phyloP scores from a whole-genome alignment of 2,113 vertebrate species.

The Eretmochelys imbricata region DNA sequence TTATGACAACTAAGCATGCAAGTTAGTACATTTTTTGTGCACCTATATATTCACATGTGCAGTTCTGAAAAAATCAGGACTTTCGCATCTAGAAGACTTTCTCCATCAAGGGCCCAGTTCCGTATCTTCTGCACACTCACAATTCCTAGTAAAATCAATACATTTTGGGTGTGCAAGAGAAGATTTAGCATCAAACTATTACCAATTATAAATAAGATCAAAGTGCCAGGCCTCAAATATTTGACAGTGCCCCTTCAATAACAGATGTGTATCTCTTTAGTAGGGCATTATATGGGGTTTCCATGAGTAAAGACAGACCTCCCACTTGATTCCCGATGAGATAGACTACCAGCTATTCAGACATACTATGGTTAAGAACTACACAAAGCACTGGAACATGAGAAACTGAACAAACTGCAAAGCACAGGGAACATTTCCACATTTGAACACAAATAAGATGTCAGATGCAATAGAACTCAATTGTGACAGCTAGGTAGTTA shows the following conservation, averaged over 20 bases:
- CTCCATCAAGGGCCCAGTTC: neutral
- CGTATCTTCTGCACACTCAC: neutral
- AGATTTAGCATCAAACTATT: neutral
- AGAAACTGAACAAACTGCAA: neutral
- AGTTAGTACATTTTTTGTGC: neutral
- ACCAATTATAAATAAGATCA: neutral
- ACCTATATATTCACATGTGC: neutral
- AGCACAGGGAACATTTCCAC: fast-evolving
- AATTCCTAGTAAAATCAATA: neutral
- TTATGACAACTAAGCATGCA: neutral
- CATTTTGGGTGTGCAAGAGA: neutral
- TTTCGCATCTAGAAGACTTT: no score
- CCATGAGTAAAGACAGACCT: fast-evolving
- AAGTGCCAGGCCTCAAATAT: neutral
- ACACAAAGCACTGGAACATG: fast-evolving
- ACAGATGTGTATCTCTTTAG: neutral
- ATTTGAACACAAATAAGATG: fast-evolving
- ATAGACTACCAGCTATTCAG: neutral
- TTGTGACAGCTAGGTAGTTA: fast-evolving
- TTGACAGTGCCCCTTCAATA: neutral
- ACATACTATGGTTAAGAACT: neutral
- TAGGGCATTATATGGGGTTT: neutral
- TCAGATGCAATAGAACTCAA: fast-evolving
- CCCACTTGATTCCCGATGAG: fast-evolving
- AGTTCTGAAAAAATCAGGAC: neutral